phyloP scores from a whole-genome alignment of 2,888 invertebrate species.

The Nomada hirtipes region DNA sequence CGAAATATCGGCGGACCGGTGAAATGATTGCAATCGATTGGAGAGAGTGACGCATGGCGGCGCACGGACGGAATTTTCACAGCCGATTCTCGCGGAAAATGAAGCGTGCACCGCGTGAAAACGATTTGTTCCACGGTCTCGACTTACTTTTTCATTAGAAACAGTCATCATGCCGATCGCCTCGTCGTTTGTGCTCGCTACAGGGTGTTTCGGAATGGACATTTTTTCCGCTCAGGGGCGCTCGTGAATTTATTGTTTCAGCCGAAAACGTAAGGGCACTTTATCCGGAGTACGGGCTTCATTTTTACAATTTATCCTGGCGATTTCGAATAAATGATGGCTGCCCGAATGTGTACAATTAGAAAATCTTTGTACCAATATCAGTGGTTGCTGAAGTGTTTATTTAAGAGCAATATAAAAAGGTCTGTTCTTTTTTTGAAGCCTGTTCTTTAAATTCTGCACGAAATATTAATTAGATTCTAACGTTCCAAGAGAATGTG shows the following conservation, averaged over 20 bases:
- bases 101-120: slow-evolving; percentile 32
- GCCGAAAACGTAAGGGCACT: too few relatives aligned
- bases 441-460: too few relatives aligned
- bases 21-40: slow-evolving; percentile 53
- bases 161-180: background rate
- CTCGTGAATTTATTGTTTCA: background rate
- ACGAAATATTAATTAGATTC: too few relatives aligned
- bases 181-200: background rate
- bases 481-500: too few relatives aligned
- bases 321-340: too few relatives aligned
- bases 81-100: slow-evolving; percentile 28
- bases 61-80: slow-evolving; percentile 38
- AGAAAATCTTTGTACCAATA: too few relatives aligned
- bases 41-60: slow-evolving; percentile 22
- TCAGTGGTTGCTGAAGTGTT: too few relatives aligned
- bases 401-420: too few relatives aligned
- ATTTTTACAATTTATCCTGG: background rate
- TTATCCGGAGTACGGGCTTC: too few relatives aligned
- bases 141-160: slow-evolving; percentile 32
- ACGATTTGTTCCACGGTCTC: slow-evolving; percentile 23
- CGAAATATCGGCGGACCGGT: slow-evolving; percentile 40
- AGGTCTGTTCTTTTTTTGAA: too few relatives aligned
- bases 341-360: too few relatives aligned
- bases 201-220: background rate
- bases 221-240: background rate